Evolutionary conservation across 2,113 vertebrate genomes (phyloP), one percentile per base, ranked within the genome.

Genomic region (Verasper variegatus): DNA sequence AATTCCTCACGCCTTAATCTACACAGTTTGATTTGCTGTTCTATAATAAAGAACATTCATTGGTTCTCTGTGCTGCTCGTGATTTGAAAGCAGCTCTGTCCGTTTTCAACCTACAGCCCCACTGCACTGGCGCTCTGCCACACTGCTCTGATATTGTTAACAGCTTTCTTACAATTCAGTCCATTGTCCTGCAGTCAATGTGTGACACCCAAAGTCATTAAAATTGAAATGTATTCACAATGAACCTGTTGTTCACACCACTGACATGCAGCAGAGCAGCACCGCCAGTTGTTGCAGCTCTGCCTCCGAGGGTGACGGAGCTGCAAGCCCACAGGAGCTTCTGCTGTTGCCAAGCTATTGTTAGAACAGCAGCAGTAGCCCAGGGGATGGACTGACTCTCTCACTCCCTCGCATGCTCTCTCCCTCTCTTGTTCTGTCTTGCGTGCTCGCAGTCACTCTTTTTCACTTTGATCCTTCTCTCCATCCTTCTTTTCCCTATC

Each of bases 301-400:
- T 77, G 78, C 80, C 76, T 88, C 74, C 40, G 60, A 82, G 78
- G 82, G 84, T 42, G 9, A 70, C 66, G 61, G 79, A 85, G 78
- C 81, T 76, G 78, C 82, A 59, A 83, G 70, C 84, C 88, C 88
- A 67, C 85, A 89, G 88, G 91, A 91, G 86, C 64, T 85, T 83
- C 87, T 88, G 80, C 86, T 58, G 70, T 83, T 84, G 84, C 80
- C 71, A 64, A 81, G 86, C 91, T 93, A 91, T 92, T 91, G 89
- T 91, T 92, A 90, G 91, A 91, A 85, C 78, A 72, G 86, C 80
- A 84, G 82, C 80, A 85, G 88, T 60, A 71, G 87, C 90, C 84
- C 85, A 71, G 79, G 88, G 87, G 90, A 90, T 60, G 64, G 58
- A 86, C 68, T 59, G 76, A 84, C 88, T 92, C 58, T 69, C 67